Conservation (phyloP, 1,140 invertebrate genomes). For the Drosophila pallidifrons region DNA sequence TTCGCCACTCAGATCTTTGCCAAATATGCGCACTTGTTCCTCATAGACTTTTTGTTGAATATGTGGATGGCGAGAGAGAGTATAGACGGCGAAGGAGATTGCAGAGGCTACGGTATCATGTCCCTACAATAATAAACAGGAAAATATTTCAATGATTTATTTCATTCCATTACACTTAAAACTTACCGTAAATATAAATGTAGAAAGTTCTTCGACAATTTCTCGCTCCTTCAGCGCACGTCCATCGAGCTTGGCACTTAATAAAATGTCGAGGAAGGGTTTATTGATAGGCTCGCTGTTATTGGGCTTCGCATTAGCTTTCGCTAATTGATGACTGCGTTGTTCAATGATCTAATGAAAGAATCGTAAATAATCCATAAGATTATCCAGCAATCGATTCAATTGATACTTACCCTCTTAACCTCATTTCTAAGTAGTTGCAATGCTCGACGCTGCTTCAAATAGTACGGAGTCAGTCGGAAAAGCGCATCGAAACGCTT, state of each 20-base stretch:
- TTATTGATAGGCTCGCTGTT: conserved; percentile 21
- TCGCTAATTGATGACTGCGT: conserved; percentile 43
- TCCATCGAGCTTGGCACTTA: conserved; percentile 85
- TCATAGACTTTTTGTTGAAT: conserved; percentile 86
- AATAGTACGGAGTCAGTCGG: conserved; percentile 70
- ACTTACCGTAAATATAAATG: conserved; percentile 90
- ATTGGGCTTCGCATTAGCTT: not conserved
- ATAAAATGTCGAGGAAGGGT: conserved; percentile 69
- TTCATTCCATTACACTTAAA: not conserved
- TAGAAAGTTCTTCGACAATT: conserved; percentile 89
- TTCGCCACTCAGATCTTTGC: conserved; percentile 57
- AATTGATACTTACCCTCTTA: conserved; percentile 40
- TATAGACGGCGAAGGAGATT: conserved; percentile 75
- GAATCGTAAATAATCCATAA: not conserved
- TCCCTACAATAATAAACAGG: conserved; percentile 85
- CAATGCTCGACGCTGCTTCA: conserved; percentile 70
- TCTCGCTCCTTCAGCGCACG: conserved; percentile 88
- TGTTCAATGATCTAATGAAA: conserved; percentile 54
- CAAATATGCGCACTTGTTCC: conserved; percentile 87
- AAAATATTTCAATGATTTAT: not conserved
- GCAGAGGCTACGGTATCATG: conserved; percentile 74
- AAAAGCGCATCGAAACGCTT: conserved; percentile 79
- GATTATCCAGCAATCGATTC: not conserved
- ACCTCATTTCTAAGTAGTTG: conserved; percentile 57
- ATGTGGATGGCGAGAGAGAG: conserved; percentile 67